Evolutionary conservation across 2,888 invertebrate genomes (phyloP), one percentile per base, ranked within the genome.

Genomic region (Heliconius cydno): DNA sequence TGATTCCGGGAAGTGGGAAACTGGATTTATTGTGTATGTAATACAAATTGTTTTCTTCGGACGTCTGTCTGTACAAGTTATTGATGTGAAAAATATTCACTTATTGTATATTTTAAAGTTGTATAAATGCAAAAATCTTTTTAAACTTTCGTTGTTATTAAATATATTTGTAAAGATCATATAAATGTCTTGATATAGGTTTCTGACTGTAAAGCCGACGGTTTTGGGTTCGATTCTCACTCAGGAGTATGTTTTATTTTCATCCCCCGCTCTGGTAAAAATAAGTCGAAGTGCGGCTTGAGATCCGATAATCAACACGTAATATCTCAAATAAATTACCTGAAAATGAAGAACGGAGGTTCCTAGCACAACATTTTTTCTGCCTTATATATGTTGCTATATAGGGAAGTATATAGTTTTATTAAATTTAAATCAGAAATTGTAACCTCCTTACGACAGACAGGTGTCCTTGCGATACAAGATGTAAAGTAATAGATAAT

Each of bases 1-100:
- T 65, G 71, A 52, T 78, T 78, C 73, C 78, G 30, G 72, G 78
- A 78, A 73, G 10, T 12, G 34, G 13, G 22, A 46, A 66, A 73
- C 78, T 38, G 78, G 73, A 52, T 73, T 73, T 7, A 72, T 12
- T 19, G 60, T 57, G 57, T 34, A 9, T 34, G 60, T n/a, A 38
- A 73, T 60, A 73, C 34, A 34, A 72, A 30, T n/a, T 60, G 57
- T 25, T 60, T 34, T n/a, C 57, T 34, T 73, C 72, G n/a, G 52
- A 73, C 60, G 60, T 22, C n/a, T 73, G 60, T 22, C 10, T n/a
- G 12, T 73, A 13, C n/a, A 57, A 34, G 30, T 7, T 57, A 30
- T 57, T 73, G 28, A 30, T 57, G 57, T 73, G n/a, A 34, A 34
- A 73, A 73, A 34, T 34, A 57, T n/a, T 3, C 22, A 22, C 10